Base-by-base conservation (phyloP, 2,113 vertebrate species). In the Takifugu bimaculatus region DNA sequence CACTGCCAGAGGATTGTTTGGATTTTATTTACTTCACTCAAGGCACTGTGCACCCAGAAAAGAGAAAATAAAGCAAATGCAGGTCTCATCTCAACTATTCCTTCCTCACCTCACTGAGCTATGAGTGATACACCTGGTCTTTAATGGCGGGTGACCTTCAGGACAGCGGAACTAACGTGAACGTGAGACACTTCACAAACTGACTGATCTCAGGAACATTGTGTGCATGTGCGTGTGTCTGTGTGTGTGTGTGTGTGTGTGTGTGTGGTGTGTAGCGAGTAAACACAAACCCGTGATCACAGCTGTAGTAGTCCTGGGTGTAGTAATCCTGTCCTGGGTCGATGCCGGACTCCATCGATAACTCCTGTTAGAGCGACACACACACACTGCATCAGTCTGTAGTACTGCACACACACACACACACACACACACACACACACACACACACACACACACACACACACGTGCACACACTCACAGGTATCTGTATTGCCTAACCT, bases 321-420 rank as follows among this genome's bases (percentile, higher is more conserved):
- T 95, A 96, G 87, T 95, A 97, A 65, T 98, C 95, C 84, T 98
- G 95, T n/a, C 95, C 95, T 54, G 96, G 95, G 85, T 98, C 96
- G 70, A 98, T 98, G 79, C 95, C 96, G 70, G 96, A 98, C 75
- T 98, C 97, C 95, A 98, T 94, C 52, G 95, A 98, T 82, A 99
- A 88, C 78, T 97, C 96, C 95, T 98, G 91, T 60, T 57, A 77
- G 64, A 86, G 72, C 71, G 69, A 89, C 53, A 65, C 13, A 86
- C 68, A 2, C 15, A 48, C 54, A 29, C 4, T 14, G 45, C 45
- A 47, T 49, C n/a, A 20, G 14, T 14, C 5, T n/a, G 47, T 5
- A 49, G 4, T 7, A 7, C 28, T 29, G 28, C 3, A 29, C 28
- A 5, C 29, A 32, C 29, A 32, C 29, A 32, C 29, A 48, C 47